These are phyloP conservation scores for Apamea monoglypha DNA, from an alignment of 2,888 invertebrate species.

Conservation along the genomic window DNA sequence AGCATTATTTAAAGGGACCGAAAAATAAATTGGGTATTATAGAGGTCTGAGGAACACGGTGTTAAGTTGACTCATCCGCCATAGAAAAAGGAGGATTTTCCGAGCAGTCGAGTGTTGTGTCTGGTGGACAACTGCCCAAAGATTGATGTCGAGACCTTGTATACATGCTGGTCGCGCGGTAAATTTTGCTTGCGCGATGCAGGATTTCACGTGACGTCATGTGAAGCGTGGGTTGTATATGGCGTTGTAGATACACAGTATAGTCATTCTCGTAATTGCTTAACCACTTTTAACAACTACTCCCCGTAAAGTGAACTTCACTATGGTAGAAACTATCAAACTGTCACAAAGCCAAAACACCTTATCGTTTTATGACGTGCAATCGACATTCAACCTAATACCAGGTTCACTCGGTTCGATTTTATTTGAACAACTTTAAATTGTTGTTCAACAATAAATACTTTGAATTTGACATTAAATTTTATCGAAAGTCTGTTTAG, in stretches of 20 bases:
- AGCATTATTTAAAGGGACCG: constrained; percentile 9
- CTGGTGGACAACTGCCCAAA: too few relatives aligned
- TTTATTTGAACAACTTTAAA: too few relatives aligned
- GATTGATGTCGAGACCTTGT: too few relatives aligned
- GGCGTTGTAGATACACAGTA: neutral
- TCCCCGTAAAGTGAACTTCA: neutral
- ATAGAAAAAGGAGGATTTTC: too few relatives aligned
- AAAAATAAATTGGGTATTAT: neutral
- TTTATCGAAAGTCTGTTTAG: neutral
- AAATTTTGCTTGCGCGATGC: neutral
- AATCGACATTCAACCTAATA: neutral
- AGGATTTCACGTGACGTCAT: neutral
- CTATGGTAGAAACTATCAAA: neutral
- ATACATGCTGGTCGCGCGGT: too few relatives aligned
- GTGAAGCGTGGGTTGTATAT: neutral
- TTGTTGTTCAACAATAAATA: neutral
- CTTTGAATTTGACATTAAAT: too few relatives aligned
- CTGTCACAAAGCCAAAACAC: neutral
- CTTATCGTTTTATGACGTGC: neutral
- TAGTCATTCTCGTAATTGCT: neutral
- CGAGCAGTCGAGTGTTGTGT: too few relatives aligned
- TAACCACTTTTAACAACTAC: neutral
- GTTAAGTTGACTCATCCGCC: too few relatives aligned
- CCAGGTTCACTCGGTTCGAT: neutral
- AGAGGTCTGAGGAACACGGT: too few relatives aligned